phyloP scores from a whole-genome alignment of 2,797 vertebrate species.

The Streptopelia turtur region DNA sequence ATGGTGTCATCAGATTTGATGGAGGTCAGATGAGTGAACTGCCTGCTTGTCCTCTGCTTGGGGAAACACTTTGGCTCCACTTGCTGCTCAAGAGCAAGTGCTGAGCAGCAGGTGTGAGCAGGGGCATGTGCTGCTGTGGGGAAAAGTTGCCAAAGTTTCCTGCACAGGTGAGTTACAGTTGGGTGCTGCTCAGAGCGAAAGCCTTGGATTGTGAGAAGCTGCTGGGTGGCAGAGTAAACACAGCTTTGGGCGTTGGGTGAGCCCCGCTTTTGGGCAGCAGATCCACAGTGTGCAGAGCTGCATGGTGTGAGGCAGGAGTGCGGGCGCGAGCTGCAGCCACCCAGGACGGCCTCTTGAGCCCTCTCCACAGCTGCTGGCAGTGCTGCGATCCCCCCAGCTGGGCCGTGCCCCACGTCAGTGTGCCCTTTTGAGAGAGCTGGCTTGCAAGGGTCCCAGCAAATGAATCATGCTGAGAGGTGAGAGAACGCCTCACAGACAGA shows the following conservation, averaged over 20 bases:
- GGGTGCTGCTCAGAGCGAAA: not conserved
- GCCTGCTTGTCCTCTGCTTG: not conserved
- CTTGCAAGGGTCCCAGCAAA: not conserved
- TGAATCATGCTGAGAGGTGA: rapidly evolving
- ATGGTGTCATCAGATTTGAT: not conserved
- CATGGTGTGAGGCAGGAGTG: rapidly evolving
- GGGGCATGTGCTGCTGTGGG: not conserved
- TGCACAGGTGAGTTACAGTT: rapidly evolving
- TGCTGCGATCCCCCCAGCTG: not conserved
- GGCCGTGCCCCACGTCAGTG: not conserved
- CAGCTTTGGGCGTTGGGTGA: not conserved
- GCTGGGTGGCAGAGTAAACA: not conserved
- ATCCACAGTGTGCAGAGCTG: rapidly evolving
- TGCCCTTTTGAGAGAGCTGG: not conserved
- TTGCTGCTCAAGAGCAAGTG: not conserved
- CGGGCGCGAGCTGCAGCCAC: not conserved
- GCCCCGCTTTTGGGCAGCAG: not conserved
- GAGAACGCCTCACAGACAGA: not conserved
- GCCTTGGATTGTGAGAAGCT: not conserved
- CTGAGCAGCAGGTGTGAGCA: not conserved
- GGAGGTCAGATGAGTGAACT: not conserved
- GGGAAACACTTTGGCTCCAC: not conserved
- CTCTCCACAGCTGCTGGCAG: not conserved
- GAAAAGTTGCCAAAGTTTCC: not conserved
- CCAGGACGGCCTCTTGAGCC: not conserved